Evolutionary conservation across 2,888 invertebrate species (phyloP).

Genomic region (Chouioia cunea): DNA sequence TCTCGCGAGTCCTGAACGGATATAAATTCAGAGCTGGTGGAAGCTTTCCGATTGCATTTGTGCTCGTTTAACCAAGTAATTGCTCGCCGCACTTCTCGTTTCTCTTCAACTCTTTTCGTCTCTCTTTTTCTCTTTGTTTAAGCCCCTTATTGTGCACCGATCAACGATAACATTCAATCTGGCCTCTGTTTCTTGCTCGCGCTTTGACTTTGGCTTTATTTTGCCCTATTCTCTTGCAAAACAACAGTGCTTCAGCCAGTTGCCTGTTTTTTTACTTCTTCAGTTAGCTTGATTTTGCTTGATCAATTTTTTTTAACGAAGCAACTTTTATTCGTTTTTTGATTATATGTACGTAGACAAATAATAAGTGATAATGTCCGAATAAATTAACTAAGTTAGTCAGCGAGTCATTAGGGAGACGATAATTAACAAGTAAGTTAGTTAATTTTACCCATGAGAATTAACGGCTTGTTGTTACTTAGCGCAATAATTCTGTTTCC

Average conservation of each 20-base stretch:
- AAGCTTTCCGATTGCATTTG: background rate
- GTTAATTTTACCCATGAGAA: conserved; percentile 1
- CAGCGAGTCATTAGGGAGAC: background rate
- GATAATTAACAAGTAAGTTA: conserved; percentile 21
- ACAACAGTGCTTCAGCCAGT: too few species aligned
- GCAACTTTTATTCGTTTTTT: too few species aligned
- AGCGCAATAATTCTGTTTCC: conserved; percentile 19
- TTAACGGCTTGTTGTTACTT: conserved; percentile 3
- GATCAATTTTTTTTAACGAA: too few species aligned
- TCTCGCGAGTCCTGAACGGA: conserved; percentile 6
- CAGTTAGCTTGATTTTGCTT: too few species aligned
- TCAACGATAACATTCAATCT: background rate
- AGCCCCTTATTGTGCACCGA: background rate
- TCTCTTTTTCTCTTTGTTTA: background rate
- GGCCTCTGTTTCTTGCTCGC: too few species aligned
- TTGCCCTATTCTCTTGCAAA: too few species aligned
- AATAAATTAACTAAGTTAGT: too few species aligned
- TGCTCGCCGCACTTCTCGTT: background rate
- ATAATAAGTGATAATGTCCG: too few species aligned
- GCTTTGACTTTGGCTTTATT: too few species aligned
- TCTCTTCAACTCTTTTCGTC: background rate
- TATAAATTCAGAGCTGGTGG: conserved; percentile 9
- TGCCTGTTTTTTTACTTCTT: too few species aligned
- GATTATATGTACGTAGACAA: too few species aligned
- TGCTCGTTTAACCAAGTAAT: conserved; percentile 2